phyloP scores from a whole-genome alignment of 2,888 invertebrate species.

The Spatulosminthurus flaviceps region DNA sequence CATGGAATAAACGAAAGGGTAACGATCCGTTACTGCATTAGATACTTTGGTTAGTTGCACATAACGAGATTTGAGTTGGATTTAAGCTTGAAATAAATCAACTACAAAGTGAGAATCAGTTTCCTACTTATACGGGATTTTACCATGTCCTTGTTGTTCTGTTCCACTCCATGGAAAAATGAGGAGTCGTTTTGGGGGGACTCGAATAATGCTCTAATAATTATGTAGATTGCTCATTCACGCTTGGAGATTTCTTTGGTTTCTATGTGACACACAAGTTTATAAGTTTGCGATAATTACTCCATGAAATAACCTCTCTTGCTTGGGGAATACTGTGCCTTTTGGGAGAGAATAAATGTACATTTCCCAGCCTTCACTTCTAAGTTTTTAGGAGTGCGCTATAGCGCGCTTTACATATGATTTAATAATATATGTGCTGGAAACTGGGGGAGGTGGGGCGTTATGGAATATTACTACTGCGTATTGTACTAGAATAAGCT shows the following conservation, averaged over 20 bases:
- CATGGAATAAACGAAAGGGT: constrained; percentile 19
- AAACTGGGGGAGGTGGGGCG: too few species aligned
- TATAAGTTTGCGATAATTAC: constrained; percentile 7
- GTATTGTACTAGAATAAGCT: too few species aligned
- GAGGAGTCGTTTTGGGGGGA: background rate
- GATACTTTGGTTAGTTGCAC: constrained; percentile 18
- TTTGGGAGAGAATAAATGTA: background rate
- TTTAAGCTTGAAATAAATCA: constrained; percentile 7
- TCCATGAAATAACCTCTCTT: background rate
- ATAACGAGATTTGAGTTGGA: constrained; percentile 3
- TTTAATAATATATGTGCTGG: too few species aligned
- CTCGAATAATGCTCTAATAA: background rate
- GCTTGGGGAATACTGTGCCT: too few species aligned
- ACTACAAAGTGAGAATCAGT: background rate
- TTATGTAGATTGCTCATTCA: constrained; percentile 7
- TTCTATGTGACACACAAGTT: background rate
- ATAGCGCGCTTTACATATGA: too few species aligned
- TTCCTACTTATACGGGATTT: background rate
- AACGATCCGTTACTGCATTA: constrained; percentile 1
- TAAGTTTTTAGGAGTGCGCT: too few species aligned
- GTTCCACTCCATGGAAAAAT: background rate
- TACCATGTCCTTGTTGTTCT: background rate
- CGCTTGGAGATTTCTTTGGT: background rate
- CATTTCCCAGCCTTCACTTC: too few species aligned
- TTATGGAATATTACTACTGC: too few species aligned